Evolutionary conservation across 2,113 vertebrate species (phyloP), one percentile per base, ranked within the genome.

Genomic region (Mugil cephalus): DNA sequence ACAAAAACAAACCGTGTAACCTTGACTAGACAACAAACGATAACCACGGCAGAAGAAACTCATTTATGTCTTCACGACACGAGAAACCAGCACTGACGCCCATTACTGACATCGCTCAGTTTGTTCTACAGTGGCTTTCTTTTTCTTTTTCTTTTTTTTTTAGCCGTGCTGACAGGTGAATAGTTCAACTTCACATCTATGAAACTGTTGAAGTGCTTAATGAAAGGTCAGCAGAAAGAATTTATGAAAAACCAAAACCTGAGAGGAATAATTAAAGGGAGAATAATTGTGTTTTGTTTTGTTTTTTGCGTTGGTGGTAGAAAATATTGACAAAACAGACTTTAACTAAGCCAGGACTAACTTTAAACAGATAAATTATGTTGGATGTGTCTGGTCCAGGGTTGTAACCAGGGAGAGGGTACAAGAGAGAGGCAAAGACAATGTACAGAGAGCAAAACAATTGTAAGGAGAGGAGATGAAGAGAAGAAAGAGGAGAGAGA

Each of bases 1-100:
- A 66, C 45, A 50, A 55, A 48, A 61, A 59, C 65, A 73, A 67
- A 62, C 48, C 11, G 17, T 52, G 52, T 51, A 76, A 80, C 79
- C 73, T 84, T 85, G 75, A 69, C 35, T 19, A 65, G 43, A 39
- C 45, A 40, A 74, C 39, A 64, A 66, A 46, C 6, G 15, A 50
- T 38, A 51, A 10, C n/a, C 18, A 36, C 51, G 4, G 43, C 15
- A 60, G 42, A 39, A n/a, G 30, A 42, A 36, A 59, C 47, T 54
- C 1, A 52, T 43, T 24, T n/a, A 36, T 24, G 8, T 15, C 35
- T 36, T 39, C n/a, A 1, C 19, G 21, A 24, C 21, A 38, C 48
- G 70, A 75, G 8, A 36, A 66, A 34, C 46, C 14, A 34, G 15
- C 69, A 42, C 47, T 34, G 34, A 36, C 39, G 39, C 18, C 19